Conservation (phyloP, 2,113 vertebrate species). For the Aldabrachelys gigantea region DNA sequence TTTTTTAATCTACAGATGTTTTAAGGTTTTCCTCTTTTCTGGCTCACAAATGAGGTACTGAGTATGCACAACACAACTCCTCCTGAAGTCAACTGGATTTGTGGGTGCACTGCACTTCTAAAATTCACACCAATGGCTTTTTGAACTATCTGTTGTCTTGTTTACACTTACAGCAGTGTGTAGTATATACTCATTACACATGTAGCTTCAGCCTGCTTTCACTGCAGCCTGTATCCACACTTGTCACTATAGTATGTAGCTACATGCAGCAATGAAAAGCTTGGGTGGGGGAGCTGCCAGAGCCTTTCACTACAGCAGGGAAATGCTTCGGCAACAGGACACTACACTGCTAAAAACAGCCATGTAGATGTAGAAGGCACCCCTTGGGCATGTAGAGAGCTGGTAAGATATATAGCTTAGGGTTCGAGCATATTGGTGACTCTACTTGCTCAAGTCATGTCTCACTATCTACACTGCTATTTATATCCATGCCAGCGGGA, state of each 20-base stretch:
- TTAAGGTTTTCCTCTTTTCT: background rate
- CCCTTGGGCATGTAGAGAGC: background rate
- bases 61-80: background rate
- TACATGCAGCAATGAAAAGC: background rate
- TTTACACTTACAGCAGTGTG: background rate
- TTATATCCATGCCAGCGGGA: background rate
- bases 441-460: background rate
- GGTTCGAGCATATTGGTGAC: background rate
- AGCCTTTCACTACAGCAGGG: background rate
- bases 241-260: background rate
- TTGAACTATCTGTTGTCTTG: background rate
- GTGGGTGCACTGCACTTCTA: too few species aligned
- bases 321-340: background rate
- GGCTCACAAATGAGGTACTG: background rate
- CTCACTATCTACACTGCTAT: background rate
- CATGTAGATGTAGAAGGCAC: background rate
- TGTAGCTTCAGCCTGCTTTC: background rate
- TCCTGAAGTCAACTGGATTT: background rate
- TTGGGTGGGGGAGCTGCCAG: background rate
- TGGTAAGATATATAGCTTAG: background rate
- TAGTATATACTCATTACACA: background rate
- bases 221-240: background rate
- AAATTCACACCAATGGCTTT: background rate
- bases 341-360: background rate
- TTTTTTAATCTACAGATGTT: background rate